phyloP scores from a whole-genome alignment of 64 coral and sea anemone genomes.

The Pocillopora damicornis region DNA sequence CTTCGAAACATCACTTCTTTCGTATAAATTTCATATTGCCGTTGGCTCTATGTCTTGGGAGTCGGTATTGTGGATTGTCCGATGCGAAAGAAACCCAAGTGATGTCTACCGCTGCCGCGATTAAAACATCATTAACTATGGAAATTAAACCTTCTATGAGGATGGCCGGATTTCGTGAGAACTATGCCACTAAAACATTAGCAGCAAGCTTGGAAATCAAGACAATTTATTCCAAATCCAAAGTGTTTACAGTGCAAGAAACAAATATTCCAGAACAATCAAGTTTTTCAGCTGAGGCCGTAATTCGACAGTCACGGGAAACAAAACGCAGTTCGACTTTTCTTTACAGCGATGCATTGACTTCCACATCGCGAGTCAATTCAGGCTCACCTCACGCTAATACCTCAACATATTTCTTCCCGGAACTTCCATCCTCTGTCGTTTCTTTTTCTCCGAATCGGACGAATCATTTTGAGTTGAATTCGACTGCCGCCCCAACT shows the following conservation, averaged over 20 bases:
- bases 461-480: background rate
- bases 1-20: background rate
- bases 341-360: background rate
- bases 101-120: background rate
- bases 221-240: background rate
- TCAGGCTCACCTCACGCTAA: background rate
- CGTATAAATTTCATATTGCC: background rate
- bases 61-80: background rate
- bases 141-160: background rate
- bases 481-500: background rate
- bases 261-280: background rate
- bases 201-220: background rate
- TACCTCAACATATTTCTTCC: background rate
- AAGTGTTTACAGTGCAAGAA: background rate
- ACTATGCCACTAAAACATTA: background rate
- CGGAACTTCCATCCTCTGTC: too few relatives aligned
- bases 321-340: background rate
- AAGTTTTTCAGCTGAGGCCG: background rate
- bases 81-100: conserved; percentile 4
- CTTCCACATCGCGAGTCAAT: background rate
- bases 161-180: background rate
- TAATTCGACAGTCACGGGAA: background rate
- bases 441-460: background rate
- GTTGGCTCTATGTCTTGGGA: background rate
- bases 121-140: background rate